Evolutionary conservation across 1,140 invertebrate genomes (phyloP), one percentile per base, ranked within the genome.

Genomic region (Harpegnathos saltator): DNA sequence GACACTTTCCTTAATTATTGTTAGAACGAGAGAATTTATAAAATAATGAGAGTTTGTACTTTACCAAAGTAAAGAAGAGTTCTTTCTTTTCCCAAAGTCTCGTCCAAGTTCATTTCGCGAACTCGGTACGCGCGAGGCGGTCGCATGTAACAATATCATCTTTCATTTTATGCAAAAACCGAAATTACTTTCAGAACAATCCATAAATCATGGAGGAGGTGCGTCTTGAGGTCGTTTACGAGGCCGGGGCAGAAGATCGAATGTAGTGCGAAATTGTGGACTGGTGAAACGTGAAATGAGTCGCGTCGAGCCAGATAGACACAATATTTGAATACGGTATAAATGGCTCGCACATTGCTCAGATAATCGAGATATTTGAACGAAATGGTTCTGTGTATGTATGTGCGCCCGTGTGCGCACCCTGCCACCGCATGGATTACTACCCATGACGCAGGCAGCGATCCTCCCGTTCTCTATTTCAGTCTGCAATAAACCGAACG

Each of bases 301-400:
- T 33, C 74, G 12, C 17, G 29, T 33, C 33, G 17, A 44, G 75
- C 69, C 52, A 54, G 63, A 14, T 38, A 44, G 63, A 54, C 22
- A 69, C 22, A 80, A 80, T 80, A 80, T 80, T 80, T 71, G 75
- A 80, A 80, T 80, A 71, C 71, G n/a, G 54, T 58, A 58, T 33
- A 69, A 77, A 77, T 80, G 75, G 68, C 65, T 80, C 38, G 75
- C 52, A n/a, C 65, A 80, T 71, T 48, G 75, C 65, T 80, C 33
- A 52, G 33, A 71, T 80, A 80, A 80, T 80, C 52, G 75, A 80
- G 52, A 80, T 17, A 58, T n/a, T 69, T 52, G 65, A 29, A 33
- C 22, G 75, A 69, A 58, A 58, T 7, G 14, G 14, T 58, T 58
- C 33, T 58, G 22, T 26, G 33, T 38, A n/a, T 26, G 24, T 11